phyloP scores from a whole-genome alignment of 2,888 invertebrate genomes.

The Phytoseiulus persimilis region DNA sequence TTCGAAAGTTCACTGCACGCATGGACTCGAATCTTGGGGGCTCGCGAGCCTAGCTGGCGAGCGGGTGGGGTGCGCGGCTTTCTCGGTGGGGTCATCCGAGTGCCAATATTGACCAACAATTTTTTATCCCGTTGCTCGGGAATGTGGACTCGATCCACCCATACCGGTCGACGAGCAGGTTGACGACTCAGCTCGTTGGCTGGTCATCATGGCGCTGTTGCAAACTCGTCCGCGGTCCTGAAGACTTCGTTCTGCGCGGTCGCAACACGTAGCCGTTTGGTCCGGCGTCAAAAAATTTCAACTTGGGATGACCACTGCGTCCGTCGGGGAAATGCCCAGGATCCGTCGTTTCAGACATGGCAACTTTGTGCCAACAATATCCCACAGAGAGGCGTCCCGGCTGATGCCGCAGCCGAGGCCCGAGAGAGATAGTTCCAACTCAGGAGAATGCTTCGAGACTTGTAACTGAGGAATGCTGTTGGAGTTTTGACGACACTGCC shows the following conservation, averaged over 20 bases:
- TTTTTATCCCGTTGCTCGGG: background rate
- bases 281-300: background rate
- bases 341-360: background rate
- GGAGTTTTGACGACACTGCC: background rate
- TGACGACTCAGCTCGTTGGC: background rate
- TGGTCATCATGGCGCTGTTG: background rate
- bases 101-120: background rate
- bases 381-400: background rate
- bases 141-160: background rate
- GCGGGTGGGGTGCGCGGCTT: background rate
- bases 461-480: background rate
- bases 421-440: background rate
- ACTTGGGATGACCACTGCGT: background rate
- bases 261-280: background rate
- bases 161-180: background rate
- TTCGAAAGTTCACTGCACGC: background rate
- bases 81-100: background rate
- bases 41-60: background rate
- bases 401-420: background rate
- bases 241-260: background rate
- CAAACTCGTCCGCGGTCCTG: background rate
- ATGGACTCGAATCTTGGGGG: background rate
- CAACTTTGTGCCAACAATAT: background rate
- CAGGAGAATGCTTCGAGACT: constrained; percentile 5
- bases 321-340: background rate